These are phyloP conservation scores for Hirtodrosophila trivittata DNA, from an alignment of 2,888 invertebrate genomes.

Conservation along the genomic window DNA sequence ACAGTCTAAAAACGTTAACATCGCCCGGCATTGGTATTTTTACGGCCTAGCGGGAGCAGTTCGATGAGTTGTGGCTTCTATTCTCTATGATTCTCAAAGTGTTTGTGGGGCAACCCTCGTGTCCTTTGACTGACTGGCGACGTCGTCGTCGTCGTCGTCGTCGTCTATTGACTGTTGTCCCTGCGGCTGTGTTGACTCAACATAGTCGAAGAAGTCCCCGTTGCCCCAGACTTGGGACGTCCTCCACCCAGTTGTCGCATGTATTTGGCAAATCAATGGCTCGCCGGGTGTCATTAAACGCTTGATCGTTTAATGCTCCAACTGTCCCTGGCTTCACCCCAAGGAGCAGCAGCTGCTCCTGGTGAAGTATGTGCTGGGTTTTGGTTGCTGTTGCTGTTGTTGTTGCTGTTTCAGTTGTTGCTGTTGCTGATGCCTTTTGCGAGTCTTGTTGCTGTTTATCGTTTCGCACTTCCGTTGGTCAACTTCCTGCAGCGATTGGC, in stretches of 20 bases:
- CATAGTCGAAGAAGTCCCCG: constrained; percentile 33
- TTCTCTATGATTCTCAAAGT: not conserved
- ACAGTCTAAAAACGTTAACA: constrained; percentile 19
- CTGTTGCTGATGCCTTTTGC: constrained; percentile 29
- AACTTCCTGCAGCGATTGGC: constrained; percentile 76
- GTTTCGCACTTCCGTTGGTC: constrained; percentile 78
- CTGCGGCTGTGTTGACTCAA: constrained; percentile 72
- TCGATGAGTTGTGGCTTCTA: constrained; percentile 4
- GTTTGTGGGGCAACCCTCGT: constrained; percentile 35
- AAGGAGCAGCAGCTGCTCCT: constrained; percentile 37
- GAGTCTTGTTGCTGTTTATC: constrained; percentile 67
- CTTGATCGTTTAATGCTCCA: constrained; percentile 73
- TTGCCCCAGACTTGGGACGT: constrained; percentile 5
- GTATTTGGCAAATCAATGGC: constrained; percentile 77
- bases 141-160: constrained; percentile 9
- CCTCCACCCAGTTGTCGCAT: constrained; percentile 44
- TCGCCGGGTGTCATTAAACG: constrained; percentile 78
- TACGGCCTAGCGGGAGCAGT: constrained; percentile 48
- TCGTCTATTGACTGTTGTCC: constrained; percentile 65
- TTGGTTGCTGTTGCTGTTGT: not conserved
- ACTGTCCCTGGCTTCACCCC: constrained; percentile 3
- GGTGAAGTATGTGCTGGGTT: constrained; percentile 42
- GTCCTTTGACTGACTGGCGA: constrained; percentile 55
- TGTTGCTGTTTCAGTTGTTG: constrained; percentile 3
- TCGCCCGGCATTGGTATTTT: constrained; percentile 29